These are phyloP conservation scores for Euplagia quadripunctaria DNA, from an alignment of 2,888 invertebrate species.

Conservation along the genomic window DNA sequence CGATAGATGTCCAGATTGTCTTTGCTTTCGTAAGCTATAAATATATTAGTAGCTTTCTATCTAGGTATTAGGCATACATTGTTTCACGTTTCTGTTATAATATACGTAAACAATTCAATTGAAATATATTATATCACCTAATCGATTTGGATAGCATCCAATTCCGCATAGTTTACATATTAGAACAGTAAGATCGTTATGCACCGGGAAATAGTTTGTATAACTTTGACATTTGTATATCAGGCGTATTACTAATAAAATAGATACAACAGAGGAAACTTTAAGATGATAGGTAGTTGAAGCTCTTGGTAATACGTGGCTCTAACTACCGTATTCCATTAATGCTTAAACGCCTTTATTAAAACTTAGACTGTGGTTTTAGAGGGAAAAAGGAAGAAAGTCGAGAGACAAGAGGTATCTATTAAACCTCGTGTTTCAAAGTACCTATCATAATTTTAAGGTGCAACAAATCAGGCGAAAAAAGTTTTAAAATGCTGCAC, in stretches of 20 bases:
- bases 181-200: slow-evolving; percentile 49
- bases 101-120: neutral
- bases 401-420: neutral
- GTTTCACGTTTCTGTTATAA: neutral
- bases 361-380: neutral
- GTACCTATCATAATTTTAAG: too few relatives aligned
- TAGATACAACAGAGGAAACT: slow-evolving; percentile 35
- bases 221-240: slow-evolving; percentile 28
- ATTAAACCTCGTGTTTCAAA: too few relatives aligned
- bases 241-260: slow-evolving; percentile 26
- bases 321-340: neutral
- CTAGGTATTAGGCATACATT: neutral
- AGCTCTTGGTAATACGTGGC: too few relatives aligned
- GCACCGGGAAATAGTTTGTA: slow-evolving; percentile 26
- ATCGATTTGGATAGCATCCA: slow-evolving; percentile 60
- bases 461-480: too few relatives aligned
- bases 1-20: too few relatives aligned
- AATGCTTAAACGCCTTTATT: neutral
- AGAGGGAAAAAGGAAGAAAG: neutral
- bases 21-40: neutral
- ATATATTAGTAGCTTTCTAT: too few relatives aligned
- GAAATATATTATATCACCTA: slow-evolving; percentile 10
- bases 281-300: slow-evolving; percentile 23
- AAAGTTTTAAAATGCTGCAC: too few relatives aligned
- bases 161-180: slow-evolving; percentile 49